A percentile compares a stretch with the other conserved stretches of the same genome.
Conservation (phyloP, 2,888 invertebrate species). For the Heteromyza rotundicornis region DNA sequence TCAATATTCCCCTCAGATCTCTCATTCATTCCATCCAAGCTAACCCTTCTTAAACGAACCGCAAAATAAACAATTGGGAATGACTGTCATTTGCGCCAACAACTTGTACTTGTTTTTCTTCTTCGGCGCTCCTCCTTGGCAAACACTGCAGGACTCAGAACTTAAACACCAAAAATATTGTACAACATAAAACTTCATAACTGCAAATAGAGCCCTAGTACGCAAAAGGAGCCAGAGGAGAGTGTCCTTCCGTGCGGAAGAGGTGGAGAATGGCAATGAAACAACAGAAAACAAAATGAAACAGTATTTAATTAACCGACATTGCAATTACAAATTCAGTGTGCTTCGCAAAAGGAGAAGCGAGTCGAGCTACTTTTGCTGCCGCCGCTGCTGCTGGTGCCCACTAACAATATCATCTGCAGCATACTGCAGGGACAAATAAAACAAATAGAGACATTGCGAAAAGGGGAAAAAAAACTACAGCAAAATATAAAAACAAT, state of each 20-base stretch:
- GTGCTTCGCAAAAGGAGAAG: constrained; percentile 26
- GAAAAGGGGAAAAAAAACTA: too few relatives aligned
- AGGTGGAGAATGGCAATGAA: constrained; percentile 14
- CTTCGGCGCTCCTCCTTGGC: too few relatives aligned
- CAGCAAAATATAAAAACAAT: too few relatives aligned
- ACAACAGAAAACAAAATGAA: constrained; percentile 37
- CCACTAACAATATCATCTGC: constrained; percentile 11
- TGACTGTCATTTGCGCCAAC: too few relatives aligned
- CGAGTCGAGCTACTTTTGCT: not conserved
- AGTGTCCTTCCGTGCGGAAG: too few relatives aligned
- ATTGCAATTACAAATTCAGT: constrained; percentile 59
- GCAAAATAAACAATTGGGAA: too few relatives aligned
- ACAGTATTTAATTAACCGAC: constrained; percentile 59
- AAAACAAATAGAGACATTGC: too few relatives aligned
- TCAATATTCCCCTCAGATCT: too few relatives aligned
- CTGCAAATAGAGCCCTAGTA: constrained; percentile 21
- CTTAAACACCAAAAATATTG: constrained; percentile 15
- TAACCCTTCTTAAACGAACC: too few relatives aligned
- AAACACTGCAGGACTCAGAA: constrained; percentile 10
- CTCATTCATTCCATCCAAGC: too few relatives aligned
- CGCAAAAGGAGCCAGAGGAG: too few relatives aligned
- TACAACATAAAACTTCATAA: constrained; percentile 40
- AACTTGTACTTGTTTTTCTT: too few relatives aligned
- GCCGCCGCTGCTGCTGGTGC: not conserved
- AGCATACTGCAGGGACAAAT: not conserved